Base-by-base conservation (phyloP, 1,140 invertebrate genomes). In the Tetramorium parvispinum region DNA sequence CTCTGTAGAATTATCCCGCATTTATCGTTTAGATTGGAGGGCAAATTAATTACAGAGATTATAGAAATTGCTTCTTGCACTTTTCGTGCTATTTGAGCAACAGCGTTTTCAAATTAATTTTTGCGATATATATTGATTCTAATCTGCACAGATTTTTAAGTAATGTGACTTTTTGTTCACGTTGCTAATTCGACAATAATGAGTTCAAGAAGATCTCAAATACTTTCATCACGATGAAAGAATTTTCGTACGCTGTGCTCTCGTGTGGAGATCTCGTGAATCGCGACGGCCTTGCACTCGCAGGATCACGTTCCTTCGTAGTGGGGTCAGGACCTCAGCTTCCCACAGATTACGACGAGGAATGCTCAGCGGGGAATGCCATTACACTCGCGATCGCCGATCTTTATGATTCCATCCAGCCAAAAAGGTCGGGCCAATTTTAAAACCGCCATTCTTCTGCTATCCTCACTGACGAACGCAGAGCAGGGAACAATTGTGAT, bases 401-500 rank as follows among this genome's bases (percentile, higher is more conserved):
- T 91, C 89, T 92, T 92, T 92, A 92, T 88, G 91, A 91, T 92
- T 92, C 78, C 87, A 91, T 92, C 85, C 90, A 68, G 51, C 70
- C 78, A 88, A 91, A 88, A 90, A 90, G 89, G 75, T 86, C 75
- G 87, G 51, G 73, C 73, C 79, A 88, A 91, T 88, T 90, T 91
- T 86, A 85, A 91, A 88, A 66, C 53, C 63, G 73, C 65, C 70
- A 55, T 71, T 55, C 61, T 24, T 70, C 83, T 46, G 61, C 78
- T 43, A 79, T 78, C 68, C 78, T 61, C 43, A 82, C 77, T 51
- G 77, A 83, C 46, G 57, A 86, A 27, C 46, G 65, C 53, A 61
- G 68, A 49, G 40, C 16, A 46, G 32, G 53, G 32, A 87, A 86
- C 43, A 49, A 79, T 68, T 32, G 32, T 37, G 32, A 4, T 24